Evolutionary conservation across 2,797 vertebrate genomes (phyloP).

Genomic region (Syngnathus rostellatus): DNA sequence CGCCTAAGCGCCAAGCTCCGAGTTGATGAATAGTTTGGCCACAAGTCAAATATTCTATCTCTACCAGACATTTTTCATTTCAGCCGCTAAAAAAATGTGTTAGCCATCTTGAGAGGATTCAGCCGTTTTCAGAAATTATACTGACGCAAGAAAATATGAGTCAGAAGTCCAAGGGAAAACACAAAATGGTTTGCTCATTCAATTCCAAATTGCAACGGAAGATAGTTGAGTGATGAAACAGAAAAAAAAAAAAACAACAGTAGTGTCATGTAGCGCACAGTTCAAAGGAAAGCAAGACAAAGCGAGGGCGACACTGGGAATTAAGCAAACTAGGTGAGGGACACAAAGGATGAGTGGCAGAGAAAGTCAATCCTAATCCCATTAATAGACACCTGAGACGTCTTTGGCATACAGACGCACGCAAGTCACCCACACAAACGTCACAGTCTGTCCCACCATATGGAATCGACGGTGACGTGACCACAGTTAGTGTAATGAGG

Average conservation of each 20-base stretch:
- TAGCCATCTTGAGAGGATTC: neutral
- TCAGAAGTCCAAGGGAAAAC: neutral
- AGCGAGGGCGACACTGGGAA: neutral
- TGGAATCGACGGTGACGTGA: neutral
- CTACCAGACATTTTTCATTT: conserved; percentile 12
- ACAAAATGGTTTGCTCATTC: conserved; percentile 14
- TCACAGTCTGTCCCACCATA: neutral
- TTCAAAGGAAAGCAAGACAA: conserved; percentile 2
- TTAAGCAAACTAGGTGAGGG: neutral
- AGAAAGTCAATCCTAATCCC: conserved; percentile 56
- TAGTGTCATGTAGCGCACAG: neutral
- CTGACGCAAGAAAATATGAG: neutral
- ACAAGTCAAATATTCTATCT: conserved; percentile 14
- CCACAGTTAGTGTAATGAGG: conserved; percentile 18
- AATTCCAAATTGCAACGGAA: conserved; percentile 13
- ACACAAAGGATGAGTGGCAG: conserved; percentile 9
- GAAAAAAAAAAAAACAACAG: neutral
- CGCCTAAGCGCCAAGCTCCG: conserved; percentile 26
- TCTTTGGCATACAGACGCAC: conserved; percentile 29
- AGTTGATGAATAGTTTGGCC: conserved; percentile 29
- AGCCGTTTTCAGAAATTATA: neutral
- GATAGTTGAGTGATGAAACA: neutral
- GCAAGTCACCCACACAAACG: conserved; percentile 2
- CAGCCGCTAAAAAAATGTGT: neutral
- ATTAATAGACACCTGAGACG: conserved; percentile 49